Conservation (phyloP, 2,888 invertebrate species). For the Neoitamus cyanurus region DNA sequence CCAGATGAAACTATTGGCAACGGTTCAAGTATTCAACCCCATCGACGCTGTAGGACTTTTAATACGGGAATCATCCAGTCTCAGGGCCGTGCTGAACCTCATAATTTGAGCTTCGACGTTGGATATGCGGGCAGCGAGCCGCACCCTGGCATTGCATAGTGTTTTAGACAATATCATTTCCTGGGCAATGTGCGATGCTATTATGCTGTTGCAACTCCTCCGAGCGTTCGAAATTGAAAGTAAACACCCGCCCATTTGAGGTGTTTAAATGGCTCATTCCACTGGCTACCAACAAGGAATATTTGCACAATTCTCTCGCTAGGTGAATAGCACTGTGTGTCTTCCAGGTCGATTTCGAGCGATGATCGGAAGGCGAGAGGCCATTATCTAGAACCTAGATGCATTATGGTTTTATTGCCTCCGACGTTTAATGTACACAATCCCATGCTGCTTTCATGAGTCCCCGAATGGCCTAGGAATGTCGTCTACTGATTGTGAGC, state of each 20-base stretch:
- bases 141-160: background rate
- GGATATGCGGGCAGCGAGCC: background rate
- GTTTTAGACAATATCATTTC: background rate
- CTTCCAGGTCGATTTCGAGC: background rate
- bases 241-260: background rate
- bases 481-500: too few species aligned
- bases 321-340: background rate
- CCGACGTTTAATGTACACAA: too few species aligned
- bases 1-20: background rate
- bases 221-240: slow-evolving; percentile 6
- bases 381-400: background rate
- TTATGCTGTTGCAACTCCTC: background rate
- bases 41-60: background rate
- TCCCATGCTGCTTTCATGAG: background rate
- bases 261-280: background rate
- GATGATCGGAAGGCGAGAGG: background rate
- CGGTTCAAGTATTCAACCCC: background rate
- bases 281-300: background rate
- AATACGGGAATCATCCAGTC: background rate
- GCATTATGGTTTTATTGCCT: background rate
- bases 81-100: background rate
- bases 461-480: too few species aligned
- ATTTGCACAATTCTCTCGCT: background rate
- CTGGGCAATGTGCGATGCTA: background rate
- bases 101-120: background rate